phyloP scores from a whole-genome alignment of 2,113 vertebrate genomes.

The Rhinolophus ferrumequinum region DNA sequence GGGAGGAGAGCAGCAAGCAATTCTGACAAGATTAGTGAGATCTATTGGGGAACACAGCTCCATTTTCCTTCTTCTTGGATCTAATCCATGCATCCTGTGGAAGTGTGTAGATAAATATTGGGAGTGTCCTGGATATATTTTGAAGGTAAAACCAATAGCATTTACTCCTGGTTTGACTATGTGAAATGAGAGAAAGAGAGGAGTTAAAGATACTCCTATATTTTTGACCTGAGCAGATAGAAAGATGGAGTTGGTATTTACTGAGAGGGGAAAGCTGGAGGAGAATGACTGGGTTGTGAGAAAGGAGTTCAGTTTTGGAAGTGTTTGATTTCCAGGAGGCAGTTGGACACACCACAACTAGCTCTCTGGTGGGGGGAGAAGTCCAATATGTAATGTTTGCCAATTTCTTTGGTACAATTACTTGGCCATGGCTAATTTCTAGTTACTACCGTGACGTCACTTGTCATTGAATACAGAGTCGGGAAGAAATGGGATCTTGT shows the following conservation, averaged over 20 bases:
- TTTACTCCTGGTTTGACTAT: not conserved
- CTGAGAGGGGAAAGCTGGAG: not conserved
- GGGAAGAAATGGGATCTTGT: not conserved
- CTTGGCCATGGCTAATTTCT: not conserved
- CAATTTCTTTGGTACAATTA: not conserved
- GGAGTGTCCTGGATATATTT: not conserved
- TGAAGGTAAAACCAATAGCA: not conserved
- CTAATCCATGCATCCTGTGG: not conserved
- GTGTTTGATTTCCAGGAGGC: not conserved
- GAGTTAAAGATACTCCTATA: not conserved
- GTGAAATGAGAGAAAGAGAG: not conserved
- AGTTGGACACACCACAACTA: not conserved
- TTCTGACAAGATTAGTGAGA: not conserved
- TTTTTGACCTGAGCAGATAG: not conserved
- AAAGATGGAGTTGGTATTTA: constrained; percentile 4
- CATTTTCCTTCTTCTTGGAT: not conserved
- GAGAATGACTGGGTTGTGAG: not conserved
- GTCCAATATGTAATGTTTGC: not conserved
- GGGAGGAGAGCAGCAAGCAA: not conserved
- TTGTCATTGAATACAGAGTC: not conserved
- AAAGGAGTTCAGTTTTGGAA: not conserved
- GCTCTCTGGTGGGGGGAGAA: not conserved
- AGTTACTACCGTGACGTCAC: not conserved
- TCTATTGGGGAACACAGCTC: not conserved
- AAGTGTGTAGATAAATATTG: not conserved